Evolutionary conservation across 2,113 vertebrate species (phyloP), one percentile per base, ranked within the genome.

Genomic region (Lamprotornis superbus): DNA sequence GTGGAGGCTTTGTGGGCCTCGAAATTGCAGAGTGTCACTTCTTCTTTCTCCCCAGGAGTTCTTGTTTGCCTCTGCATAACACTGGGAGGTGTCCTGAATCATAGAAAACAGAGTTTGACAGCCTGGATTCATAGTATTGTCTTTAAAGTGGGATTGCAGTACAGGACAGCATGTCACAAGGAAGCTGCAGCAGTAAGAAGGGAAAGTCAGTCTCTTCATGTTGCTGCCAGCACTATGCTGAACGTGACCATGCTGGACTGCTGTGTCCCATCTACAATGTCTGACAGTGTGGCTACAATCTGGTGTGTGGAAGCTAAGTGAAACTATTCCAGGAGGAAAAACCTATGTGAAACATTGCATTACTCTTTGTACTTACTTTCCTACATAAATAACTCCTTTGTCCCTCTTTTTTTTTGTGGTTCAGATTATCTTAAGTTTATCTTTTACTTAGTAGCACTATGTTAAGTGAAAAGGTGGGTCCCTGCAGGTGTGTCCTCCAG

Each of bases 171-270:
- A 25, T 12, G 25, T 59, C 14, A 28, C 1, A 1, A 27, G 18
- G 25, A 60, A 40, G 39, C n/a, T 71, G 52, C 20, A 71, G 49
- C 10, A 33, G 17, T 64, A 8, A 27, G 25, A 52, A 52, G 22
- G 24, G 39, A 30, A 35, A 8, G 33, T 47, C 27, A 47, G 2
- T 46, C 11, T 6, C 17, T 78, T 78, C 3, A 2, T 0, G 0
- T n/a, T 82, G 18, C 17, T n/a, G 4, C 28, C 2, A 60, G 15
- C 11, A 13, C 37, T 56, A 13, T 22, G 35, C 31, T 75, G 57
- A 82, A 47, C 0, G 0, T 40, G 46, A 17, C 18, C 3, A 3
- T 42, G 47, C 13, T 67, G 56, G 25, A 31, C 27, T 84, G 21
- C 35, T 68, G 21, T 55, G 18, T 73, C 16, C 18, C 7, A 13